Evolutionary conservation across 2,113 vertebrate genomes (phyloP), one percentile per base, ranked within the genome.

Genomic region (Labeo catla): DNA sequence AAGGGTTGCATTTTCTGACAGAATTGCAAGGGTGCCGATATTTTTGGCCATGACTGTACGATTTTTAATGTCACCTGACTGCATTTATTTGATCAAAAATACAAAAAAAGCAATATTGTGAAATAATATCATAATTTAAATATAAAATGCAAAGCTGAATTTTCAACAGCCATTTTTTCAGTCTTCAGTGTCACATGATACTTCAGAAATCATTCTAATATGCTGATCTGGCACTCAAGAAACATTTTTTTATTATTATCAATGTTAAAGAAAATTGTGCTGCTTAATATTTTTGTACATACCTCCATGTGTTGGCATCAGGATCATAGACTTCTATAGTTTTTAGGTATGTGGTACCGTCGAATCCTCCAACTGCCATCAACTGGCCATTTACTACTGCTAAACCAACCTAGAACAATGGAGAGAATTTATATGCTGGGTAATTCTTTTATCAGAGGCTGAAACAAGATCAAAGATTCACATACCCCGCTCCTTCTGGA

Each of bases 271-370:
- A 52, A 12, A 54, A 6, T 54, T 54, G 52, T 54, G 52, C 15
- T 6, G 15, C 52, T 54, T 54, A 54, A 54, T 57, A 8, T 8
- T 57, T 57, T 57, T 21, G 5, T 59, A 28, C 21, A 11, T 15
- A 99, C 98, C 98, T 97, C 98, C 98, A 99, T 0, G 98, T 99
- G 91, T 99, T 99, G 79, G 98, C 98, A 86, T 99, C 98, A 8
- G 98, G 98, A 90, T 99, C 98, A 85, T 99, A 99, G 54, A 99
- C 98, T 92, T 99, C 98, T 91, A 99, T 99, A 12, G 98, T 99
- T 95, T 99, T 99, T 88, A 99, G 95, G 91, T 99, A 99, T 0
- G 98, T 99, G 4, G 98, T 99, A 61, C 98, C 98, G 90, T 99
- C 98, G 93, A 99, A 99, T 10, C 98, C 98, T 68, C 98, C 98